Base-by-base conservation (phyloP, 2,888 invertebrate species). In the Epsilonema sp. region DNA sequence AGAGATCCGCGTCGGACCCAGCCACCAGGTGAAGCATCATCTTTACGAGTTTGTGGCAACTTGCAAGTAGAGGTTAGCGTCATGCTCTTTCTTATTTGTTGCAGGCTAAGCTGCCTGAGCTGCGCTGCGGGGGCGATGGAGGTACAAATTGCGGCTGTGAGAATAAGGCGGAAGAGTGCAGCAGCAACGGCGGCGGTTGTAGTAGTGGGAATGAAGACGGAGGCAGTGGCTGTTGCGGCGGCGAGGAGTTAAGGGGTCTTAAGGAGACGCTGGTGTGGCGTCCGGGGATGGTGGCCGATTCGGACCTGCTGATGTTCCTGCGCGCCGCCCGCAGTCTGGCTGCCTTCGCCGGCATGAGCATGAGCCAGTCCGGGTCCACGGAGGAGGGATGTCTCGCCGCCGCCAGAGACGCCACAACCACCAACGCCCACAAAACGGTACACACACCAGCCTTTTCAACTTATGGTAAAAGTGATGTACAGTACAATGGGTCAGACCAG, bases 381-480 rank as follows among this genome's bases (percentile, higher is more conserved):
- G 90, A 90, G 70, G 90, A 92, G 70, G 90, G 90, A 63, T 89
- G 87, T 71, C 79, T 85, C 63, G 89, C 90, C 57, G 92, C 90
- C 61, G 85, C 86, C 62, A 76, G 89, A 66, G 92, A 92, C 72
- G 89, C 89, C 69, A 92, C 90, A 50, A 92, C 92, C 60, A 85
- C 89, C 64, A 90, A 89, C 73, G 92, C 92, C 53, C 76, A 90
- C 63, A 85, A 90, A 70, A 84, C 85, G 66, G 80, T 80, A 70
- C n/a, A n/a, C n/a, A n/a, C n/a, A n/a, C n/a, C n/a, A n/a, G n/a
- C n/a, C n/a, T n/a, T n/a, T n/a, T 38, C n/a, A 20, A 16, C 5
- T 8, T 5, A 16, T 5, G 19, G 19, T 38, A 5, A 20, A 20
- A 5, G 11, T 5, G 38, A 16, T 31, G 8, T 8, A 31, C 31